These are phyloP conservation scores for Lanistes nyassanus DNA, from an alignment of 1,140 invertebrate genomes.

Conservation along the genomic window DNA sequence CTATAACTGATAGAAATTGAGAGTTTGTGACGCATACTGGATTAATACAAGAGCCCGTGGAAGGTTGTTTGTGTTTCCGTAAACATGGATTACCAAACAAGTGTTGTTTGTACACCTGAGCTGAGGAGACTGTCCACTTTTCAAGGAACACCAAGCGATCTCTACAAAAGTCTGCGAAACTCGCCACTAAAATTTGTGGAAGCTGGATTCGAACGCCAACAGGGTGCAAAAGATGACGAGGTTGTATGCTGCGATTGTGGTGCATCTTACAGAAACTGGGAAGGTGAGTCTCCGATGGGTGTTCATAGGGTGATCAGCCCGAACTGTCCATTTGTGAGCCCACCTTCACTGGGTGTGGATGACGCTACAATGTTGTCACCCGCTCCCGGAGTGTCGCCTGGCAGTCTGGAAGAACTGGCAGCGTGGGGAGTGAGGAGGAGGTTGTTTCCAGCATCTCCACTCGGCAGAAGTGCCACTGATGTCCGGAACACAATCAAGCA, in stretches of 20 bases:
- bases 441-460: neutral
- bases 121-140: neutral
- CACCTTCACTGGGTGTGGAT: no score
- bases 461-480: neutral
- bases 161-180: neutral
- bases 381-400: neutral
- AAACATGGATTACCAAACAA: neutral
- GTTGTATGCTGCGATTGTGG: neutral
- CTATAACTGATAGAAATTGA: no score
- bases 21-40: neutral
- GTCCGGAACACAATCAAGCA: neutral
- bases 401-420: neutral
- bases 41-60: neutral
- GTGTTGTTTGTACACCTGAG: neutral
- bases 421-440: neutral
- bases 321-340: constrained; percentile 1
- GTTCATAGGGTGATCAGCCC: constrained; percentile 3
- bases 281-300: neutral
- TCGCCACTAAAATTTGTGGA: neutral
- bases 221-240: neutral
- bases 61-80: neutral
- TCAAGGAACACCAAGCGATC: neutral
- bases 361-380: neutral
- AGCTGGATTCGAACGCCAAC: neutral
- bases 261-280: neutral